Conservation (phyloP, 1,140 invertebrate species). For the Apis florea region DNA sequence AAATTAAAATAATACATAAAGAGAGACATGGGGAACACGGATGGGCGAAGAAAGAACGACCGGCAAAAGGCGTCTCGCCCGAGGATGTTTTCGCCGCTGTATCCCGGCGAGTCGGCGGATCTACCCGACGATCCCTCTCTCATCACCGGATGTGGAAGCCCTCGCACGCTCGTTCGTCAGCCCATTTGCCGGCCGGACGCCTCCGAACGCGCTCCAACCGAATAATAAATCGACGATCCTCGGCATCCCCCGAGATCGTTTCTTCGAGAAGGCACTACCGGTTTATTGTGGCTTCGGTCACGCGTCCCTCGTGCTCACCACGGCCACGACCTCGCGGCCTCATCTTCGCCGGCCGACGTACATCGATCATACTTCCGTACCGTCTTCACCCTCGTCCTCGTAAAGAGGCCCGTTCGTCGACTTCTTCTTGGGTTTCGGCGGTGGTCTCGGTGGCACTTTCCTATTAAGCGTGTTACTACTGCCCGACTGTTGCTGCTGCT, state of each 20-base stretch:
- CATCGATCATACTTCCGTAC: conserved; percentile 87
- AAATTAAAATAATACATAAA: conserved; percentile 32
- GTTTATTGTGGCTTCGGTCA: conserved; percentile 62
- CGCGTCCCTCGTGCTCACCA: conserved; percentile 35
- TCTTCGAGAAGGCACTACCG: conserved; percentile 69
- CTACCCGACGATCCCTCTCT: not conserved
- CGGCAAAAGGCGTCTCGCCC: conserved; percentile 11
- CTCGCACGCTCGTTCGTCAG: conserved; percentile 24
- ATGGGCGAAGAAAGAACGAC: conserved; percentile 6
- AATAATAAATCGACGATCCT: not conserved
- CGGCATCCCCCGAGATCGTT: not conserved
- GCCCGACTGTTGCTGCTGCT: conserved; percentile 74
- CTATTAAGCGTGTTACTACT: conserved; percentile 68
- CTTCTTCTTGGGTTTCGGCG: conserved; percentile 90
- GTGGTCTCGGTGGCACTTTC: conserved; percentile 90
- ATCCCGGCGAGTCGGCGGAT: not conserved
- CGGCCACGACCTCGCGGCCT: conserved; percentile 63
- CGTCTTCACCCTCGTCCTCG: conserved; percentile 92
- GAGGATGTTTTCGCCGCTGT: conserved; percentile 14
- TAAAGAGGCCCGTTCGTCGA: conserved; percentile 84
- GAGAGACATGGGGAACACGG: not conserved
- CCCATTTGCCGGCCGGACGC: conserved; percentile 3
- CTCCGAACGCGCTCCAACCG: conserved; percentile 21
- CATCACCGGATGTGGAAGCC: conserved; percentile 18
- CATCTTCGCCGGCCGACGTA: conserved; percentile 57